Evolutionary conservation across 2,888 invertebrate species (phyloP).

Genomic region (Heliconius aoede): DNA sequence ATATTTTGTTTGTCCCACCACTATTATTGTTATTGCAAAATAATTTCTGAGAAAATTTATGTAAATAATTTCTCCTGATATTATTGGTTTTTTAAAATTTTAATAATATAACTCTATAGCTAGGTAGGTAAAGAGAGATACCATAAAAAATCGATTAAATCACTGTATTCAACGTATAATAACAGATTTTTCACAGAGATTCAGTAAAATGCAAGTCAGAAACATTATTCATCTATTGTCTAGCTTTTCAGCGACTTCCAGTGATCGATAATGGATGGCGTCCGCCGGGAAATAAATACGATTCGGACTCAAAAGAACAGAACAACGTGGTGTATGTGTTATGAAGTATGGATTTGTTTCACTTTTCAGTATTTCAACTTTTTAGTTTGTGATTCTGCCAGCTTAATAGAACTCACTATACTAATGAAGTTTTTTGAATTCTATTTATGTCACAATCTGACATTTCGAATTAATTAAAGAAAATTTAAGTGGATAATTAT

Average conservation of each 20-base stretch:
- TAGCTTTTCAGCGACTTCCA: constrained; percentile 30
- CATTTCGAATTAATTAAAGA: no score
- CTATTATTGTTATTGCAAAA: no score
- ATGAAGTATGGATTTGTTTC: constrained; percentile 11
- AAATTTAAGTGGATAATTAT: no score
- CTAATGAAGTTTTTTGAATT: background rate
- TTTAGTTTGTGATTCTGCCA: background rate
- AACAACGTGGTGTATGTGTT: constrained; percentile 18
- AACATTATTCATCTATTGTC: constrained; percentile 30
- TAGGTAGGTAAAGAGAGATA: no score
- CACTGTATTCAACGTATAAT: background rate
- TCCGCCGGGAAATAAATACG: constrained; percentile 29
- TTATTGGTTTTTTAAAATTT: no score
- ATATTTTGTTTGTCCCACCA: no score
- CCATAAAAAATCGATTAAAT: constrained; percentile 15
- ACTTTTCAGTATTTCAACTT: background rate
- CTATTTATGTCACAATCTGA: background rate
- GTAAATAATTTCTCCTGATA: no score
- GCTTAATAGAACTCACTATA: background rate
- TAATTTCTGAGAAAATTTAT: no score
- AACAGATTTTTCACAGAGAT: constrained; percentile 14
- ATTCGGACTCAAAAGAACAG: constrained; percentile 29
- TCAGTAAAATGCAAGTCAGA: constrained; percentile 24
- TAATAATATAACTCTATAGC: no score
- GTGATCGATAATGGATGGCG: constrained; percentile 31